Percentiles rank a stretch among this genome's conserved stretches.
phyloP scores from a whole-genome alignment of 2,113 vertebrate species.

The Semnornis frantzii region DNA sequence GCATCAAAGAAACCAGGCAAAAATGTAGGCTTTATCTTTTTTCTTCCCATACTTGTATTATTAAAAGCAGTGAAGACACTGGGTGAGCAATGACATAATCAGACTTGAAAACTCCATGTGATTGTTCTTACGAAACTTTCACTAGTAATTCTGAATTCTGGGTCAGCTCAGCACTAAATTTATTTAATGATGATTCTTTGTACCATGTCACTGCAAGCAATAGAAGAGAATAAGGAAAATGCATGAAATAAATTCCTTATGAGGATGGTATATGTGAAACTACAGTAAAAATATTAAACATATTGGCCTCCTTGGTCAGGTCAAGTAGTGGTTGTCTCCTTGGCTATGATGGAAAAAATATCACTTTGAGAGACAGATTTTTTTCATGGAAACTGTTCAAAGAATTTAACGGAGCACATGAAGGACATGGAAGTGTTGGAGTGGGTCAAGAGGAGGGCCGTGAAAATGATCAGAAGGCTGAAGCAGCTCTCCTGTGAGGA shows the following conservation, averaged over 20 bases:
- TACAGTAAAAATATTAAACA: not conserved
- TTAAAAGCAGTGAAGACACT: not conserved
- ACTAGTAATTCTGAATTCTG: not conserved
- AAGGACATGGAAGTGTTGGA: too few relatives aligned
- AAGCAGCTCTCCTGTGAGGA: too few relatives aligned
- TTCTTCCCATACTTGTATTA: not conserved
- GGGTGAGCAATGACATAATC: not conserved
- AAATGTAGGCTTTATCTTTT: not conserved
- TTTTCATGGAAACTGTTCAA: not conserved
- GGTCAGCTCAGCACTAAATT: not conserved
- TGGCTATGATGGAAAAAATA: not conserved
- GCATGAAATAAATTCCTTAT: not conserved
- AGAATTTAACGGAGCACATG: not conserved
- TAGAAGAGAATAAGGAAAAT: not conserved
- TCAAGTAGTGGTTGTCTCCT: not conserved
- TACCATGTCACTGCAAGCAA: not conserved
- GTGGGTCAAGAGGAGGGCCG: too few relatives aligned
- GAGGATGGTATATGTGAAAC: not conserved
- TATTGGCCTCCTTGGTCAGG: not conserved
- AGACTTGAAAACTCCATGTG: rapidly evolving
- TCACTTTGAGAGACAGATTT: not conserved
- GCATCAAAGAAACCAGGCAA: not conserved
- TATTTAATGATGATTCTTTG: not conserved
- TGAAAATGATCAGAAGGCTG: too few relatives aligned
- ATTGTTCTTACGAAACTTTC: not conserved